Evolutionary conservation across 2,113 vertebrate species (phyloP).

Genomic region (Cettia cetti): DNA sequence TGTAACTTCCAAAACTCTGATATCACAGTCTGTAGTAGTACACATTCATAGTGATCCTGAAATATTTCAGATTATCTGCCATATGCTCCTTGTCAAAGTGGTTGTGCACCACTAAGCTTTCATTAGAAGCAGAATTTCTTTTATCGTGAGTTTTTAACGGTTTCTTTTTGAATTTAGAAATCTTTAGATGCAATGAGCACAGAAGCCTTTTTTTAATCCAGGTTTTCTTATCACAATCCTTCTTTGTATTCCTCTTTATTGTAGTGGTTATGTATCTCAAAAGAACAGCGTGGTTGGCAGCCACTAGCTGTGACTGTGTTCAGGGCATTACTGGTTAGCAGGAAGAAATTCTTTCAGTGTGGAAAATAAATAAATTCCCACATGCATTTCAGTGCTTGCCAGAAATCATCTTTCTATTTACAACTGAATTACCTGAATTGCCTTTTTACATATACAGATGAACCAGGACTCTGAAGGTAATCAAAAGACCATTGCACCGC

Average conservation of each 20-base stretch:
- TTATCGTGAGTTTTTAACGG: not conserved
- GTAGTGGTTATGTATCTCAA: not conserved
- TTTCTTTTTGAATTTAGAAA: not conserved
- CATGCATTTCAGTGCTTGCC: not conserved
- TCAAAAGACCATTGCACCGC: not conserved
- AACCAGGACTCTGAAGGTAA: not conserved
- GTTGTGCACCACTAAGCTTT: not conserved
- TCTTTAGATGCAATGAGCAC: not conserved
- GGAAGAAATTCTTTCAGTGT: not conserved
- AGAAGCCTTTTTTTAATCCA: not conserved
- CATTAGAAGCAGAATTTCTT: not conserved
- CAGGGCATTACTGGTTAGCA: not conserved
- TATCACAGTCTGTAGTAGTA: not conserved
- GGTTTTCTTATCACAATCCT: not conserved
- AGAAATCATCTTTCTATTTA: conserved; percentile 17
- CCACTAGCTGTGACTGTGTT: not conserved
- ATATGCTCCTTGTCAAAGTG: not conserved
- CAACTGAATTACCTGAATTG: not conserved
- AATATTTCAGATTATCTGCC: not conserved
- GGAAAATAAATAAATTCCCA: conserved; percentile 42
- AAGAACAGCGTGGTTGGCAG: not conserved
- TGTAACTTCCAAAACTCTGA: not conserved
- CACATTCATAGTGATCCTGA: not conserved
- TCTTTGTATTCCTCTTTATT: not conserved
- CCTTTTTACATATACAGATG: not conserved